A percentile compares a stretch with the other conserved stretches of the same genome.
These are phyloP conservation scores for Grammatotria lemairii DNA, from an alignment of 2,113 vertebrate species.

Conservation along the genomic window DNA sequence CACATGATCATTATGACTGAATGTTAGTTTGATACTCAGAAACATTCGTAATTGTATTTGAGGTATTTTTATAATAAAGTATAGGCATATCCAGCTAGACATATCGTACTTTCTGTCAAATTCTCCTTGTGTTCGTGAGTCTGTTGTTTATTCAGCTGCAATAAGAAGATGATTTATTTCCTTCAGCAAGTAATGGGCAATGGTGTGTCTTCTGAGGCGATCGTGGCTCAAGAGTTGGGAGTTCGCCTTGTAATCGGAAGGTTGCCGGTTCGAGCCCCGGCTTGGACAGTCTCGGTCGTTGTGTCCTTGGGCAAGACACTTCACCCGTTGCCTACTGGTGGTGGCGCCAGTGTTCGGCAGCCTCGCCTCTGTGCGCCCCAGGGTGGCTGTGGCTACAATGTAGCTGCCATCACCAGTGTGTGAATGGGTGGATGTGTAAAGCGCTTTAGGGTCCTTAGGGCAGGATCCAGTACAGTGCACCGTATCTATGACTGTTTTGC, in stretches of 20 bases:
- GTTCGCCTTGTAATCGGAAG: accelerated
- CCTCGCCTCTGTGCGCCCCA: accelerated
- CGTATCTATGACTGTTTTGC: too few relatives aligned
- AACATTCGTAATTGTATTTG: not conserved
- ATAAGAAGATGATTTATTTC: not conserved
- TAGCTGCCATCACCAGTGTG: not conserved
- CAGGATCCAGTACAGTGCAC: not conserved
- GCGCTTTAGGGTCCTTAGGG: accelerated
- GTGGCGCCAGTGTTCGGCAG: accelerated
- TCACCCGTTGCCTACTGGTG: not conserved
- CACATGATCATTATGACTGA: not conserved
- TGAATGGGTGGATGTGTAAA: accelerated
- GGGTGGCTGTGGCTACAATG: not conserved
- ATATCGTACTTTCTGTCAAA: not conserved
- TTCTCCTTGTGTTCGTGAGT: not conserved
- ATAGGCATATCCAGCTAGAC: not conserved
- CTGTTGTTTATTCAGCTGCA: not conserved
- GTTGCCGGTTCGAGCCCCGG: accelerated
- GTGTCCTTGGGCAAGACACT: not conserved
- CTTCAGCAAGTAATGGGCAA: not conserved
- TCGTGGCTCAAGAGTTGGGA: not conserved
- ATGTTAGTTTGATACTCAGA: not conserved
- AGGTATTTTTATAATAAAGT: not conserved
- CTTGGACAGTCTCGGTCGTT: accelerated
- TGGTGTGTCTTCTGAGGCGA: not conserved